Evolutionary conservation across 2,797 vertebrate species (phyloP).

Genomic region (Sebastes oblongus): DNA sequence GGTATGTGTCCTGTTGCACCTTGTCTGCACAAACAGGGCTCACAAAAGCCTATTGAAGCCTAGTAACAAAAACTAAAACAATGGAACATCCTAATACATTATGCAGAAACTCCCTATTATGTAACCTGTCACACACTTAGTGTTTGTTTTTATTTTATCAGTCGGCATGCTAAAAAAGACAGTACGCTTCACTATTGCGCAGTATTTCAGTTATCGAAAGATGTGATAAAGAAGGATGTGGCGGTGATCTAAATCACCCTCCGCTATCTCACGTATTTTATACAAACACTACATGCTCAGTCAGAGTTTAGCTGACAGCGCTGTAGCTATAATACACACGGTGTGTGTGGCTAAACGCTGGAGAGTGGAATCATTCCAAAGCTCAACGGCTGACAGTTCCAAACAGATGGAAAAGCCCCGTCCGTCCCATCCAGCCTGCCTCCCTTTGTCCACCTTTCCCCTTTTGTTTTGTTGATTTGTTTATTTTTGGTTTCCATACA

Average conservation of each 20-base stretch:
- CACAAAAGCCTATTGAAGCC: slow-evolving; percentile 43
- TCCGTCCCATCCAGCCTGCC: slow-evolving; percentile 7
- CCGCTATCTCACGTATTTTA: background rate
- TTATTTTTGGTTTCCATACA: slow-evolving; percentile 81
- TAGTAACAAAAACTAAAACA: slow-evolving; percentile 30
- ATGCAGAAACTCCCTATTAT: background rate
- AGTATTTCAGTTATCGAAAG: slow-evolving; percentile 15
- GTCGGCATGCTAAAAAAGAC: slow-evolving; percentile 3
- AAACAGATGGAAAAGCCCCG: slow-evolving; percentile 71
- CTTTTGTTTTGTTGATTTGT: slow-evolving; percentile 80
- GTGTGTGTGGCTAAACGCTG: slow-evolving; percentile 19
- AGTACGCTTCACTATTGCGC: background rate
- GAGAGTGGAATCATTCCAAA: slow-evolving; percentile 44
- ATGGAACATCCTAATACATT: slow-evolving; percentile 1
- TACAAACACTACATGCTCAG: slow-evolving; percentile 11
- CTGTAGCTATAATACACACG: background rate
- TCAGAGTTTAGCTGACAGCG: background rate
- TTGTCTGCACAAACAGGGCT: slow-evolving; percentile 40
- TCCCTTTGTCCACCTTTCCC: slow-evolving; percentile 53
- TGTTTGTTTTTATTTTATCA: slow-evolving; percentile 36
- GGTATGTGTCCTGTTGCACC: slow-evolving; percentile 20
- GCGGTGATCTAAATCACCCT: background rate
- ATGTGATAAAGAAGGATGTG: background rate
- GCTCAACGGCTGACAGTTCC: slow-evolving; percentile 60
- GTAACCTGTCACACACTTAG: background rate